Conservation (phyloP, 2,797 vertebrate species). For the Falco berigora region DNA sequence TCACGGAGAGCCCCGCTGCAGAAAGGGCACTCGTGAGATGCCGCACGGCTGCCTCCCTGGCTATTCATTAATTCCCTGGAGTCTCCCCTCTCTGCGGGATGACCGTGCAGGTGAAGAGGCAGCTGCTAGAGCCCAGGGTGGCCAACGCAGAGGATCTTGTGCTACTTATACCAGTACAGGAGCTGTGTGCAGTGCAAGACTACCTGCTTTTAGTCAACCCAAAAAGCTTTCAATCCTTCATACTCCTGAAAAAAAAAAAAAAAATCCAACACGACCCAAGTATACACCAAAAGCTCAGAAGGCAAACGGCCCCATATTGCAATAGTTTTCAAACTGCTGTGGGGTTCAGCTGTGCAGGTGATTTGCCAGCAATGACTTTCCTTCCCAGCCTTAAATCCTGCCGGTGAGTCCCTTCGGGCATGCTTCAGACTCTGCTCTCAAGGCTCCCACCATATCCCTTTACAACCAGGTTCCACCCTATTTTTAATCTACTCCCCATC, state of each 20-base stretch:
- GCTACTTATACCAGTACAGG: not conserved
- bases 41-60: not conserved
- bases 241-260: not conserved
- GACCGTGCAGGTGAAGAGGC: not conserved
- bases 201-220: not conserved
- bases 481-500: not conserved
- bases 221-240: not conserved
- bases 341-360: not conserved
- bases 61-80: not conserved
- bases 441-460: not conserved
- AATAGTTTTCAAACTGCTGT: not conserved
- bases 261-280: not conserved
- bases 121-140: not conserved
- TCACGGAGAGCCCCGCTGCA: not conserved
- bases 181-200: not conserved
- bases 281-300: not conserved
- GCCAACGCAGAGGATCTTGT: rapidly evolving
- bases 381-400: not conserved
- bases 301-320: rapidly evolving
- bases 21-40: rapidly evolving
- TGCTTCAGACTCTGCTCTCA: not conserved
- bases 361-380: not conserved
- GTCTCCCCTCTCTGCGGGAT: not conserved
- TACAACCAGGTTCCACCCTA: not conserved
- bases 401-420: not conserved